A percentile compares a stretch with the other conserved stretches of the same genome.
Conservation (phyloP, 2,113 vertebrate species). For the Octodon degus region DNA sequence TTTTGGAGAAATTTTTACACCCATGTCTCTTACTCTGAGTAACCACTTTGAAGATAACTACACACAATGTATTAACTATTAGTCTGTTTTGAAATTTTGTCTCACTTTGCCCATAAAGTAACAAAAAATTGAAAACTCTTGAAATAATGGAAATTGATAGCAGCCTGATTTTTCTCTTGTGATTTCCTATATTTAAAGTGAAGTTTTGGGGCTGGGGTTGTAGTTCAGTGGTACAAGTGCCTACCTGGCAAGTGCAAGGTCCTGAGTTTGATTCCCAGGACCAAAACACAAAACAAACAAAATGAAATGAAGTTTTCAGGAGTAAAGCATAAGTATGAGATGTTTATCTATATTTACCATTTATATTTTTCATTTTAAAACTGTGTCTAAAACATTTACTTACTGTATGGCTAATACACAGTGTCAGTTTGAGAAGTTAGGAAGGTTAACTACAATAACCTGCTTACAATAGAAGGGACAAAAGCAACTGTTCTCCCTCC, state of each 20-base stretch:
- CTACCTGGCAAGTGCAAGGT: too few species aligned
- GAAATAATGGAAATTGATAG: neutral
- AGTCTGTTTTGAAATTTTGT: neutral
- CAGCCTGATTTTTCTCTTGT: neutral
- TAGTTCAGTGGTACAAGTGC: too few species aligned
- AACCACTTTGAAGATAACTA: neutral
- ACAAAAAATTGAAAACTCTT: neutral
- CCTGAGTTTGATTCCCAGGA: too few species aligned
- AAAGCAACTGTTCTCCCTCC: too few species aligned
- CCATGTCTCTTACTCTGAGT: neutral
- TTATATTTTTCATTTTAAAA: conserved; percentile 14
- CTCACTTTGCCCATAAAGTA: neutral
- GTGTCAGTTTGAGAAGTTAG: too few species aligned
- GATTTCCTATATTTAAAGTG: neutral
- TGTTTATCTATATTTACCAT: neutral
- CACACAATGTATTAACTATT: neutral
- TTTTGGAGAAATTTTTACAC: neutral
- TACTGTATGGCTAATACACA: too few species aligned
- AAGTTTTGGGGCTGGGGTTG: too few species aligned
- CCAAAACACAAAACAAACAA: too few species aligned
- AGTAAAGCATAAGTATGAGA: neutral
- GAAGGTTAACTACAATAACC: too few species aligned
- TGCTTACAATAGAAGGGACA: too few species aligned
- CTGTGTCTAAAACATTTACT: neutral
- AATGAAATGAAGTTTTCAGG: too few species aligned